Evolutionary conservation across 1,140 invertebrate species (phyloP), one percentile per base, ranked within the genome.

Genomic region (Drosophila equinoxialis): DNA sequence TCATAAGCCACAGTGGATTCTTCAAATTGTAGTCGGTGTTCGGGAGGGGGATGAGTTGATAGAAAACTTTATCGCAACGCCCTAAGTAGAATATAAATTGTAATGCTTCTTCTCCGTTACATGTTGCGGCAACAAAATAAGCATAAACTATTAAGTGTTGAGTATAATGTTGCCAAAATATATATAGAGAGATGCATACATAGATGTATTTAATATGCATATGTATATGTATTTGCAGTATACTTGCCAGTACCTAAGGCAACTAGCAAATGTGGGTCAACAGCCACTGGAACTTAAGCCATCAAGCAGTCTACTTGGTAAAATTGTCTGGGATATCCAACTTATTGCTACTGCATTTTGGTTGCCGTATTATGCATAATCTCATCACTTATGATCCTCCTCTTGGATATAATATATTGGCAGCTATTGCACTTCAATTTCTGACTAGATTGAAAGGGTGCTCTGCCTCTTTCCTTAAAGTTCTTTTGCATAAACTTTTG

Each of bases 81-180:
- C 79, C 64, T 20, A 70, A 86, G 82, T 72, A 73, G 68, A 77
- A 86, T 71, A 87, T 89, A 86, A 79, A 89, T 83, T 83, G 70
- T 41, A 60, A 30, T 51, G 69, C 58, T 23, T n/a, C 55, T 23
- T 17, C 57, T 30, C 55, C 13, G 51, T 13, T 58, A 8, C 4
- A 20, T 30, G 63, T 75, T 82, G 80, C 65, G 48, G 61, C 81
- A 83, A 74, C 83, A 86, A 79, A 79, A 86, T 87, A 83, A 87
- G 79, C 76, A 86, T 87, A 87, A 87, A 87, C 76, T 83, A 86
- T 89, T 87, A 86, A 87, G 70, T 72, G 72, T 70, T 59, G 72
- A 70, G 68, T 83, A 79, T 77, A 86, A 77, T 87, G 79, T 79
- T 82, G 76, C 79, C 83, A 71, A 87, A 86, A 87, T 87, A 77